Conservation (phyloP, 92 coral and sea anemone genomes). For the Ricordea florida region DNA sequence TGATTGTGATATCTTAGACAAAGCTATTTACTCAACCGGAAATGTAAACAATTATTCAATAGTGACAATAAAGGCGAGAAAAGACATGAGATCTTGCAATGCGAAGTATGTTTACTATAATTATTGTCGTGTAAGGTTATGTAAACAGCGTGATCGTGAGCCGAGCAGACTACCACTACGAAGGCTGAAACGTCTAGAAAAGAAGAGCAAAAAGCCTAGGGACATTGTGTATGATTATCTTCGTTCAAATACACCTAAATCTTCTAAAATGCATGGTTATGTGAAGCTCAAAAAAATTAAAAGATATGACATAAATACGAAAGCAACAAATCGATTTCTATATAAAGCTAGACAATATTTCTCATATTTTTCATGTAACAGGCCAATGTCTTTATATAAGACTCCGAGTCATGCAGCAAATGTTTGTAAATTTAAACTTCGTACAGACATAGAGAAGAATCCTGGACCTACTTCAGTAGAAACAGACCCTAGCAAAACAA, state of each 20-base stretch:
- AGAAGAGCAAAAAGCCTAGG: conserved; percentile 28
- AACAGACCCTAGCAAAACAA: conserved; percentile 38
- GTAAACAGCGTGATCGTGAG: conserved; percentile 38
- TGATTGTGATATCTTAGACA: no score
- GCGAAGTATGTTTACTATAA: conserved; percentile 23
- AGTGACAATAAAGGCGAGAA: conserved; percentile 6
- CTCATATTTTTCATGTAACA: not conserved
- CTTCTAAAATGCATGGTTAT: conserved; percentile 45
- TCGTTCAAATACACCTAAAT: conserved; percentile 26
- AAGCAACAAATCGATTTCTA: not conserved
- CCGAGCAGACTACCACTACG: conserved; percentile 33
- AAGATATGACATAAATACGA: not conserved
- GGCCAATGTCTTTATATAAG: not conserved
- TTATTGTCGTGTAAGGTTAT: conserved; percentile 23
- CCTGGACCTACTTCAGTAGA: conserved; percentile 32
- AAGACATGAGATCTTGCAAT: conserved; percentile 25
- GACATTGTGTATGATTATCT: conserved; percentile 1
- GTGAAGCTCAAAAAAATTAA: not conserved
- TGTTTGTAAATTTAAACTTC: conserved; percentile 5
- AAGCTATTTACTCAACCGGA: no score
- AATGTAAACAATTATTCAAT: conserved; percentile 12
- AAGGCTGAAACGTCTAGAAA: conserved; percentile 8
- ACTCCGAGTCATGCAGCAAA: not conserved
- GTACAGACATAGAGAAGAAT: conserved; percentile 26
- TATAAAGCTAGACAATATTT: not conserved